These are phyloP conservation scores for Ophion costatus DNA, from an alignment of 2,888 invertebrate species.

Conservation along the genomic window DNA sequence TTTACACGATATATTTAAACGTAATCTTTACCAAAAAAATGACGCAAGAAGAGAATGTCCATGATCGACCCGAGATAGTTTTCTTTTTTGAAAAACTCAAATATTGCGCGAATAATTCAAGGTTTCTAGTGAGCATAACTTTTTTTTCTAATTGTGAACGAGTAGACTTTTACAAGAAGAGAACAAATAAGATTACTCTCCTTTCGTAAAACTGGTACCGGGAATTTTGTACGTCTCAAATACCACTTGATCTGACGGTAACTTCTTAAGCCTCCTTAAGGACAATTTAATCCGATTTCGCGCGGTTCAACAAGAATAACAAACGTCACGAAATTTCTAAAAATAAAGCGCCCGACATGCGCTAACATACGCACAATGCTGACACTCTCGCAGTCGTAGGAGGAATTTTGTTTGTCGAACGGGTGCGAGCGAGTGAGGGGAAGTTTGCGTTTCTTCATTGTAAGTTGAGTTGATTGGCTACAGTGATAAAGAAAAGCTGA, in stretches of 20 bases:
- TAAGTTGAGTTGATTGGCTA: neutral
- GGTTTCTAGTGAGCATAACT: neutral
- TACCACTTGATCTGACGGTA: neutral
- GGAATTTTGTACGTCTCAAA: neutral
- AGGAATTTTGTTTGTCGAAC: slow-evolving; percentile 20
- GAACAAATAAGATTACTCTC: neutral
- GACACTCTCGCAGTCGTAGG: neutral
- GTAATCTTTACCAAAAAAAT: too few relatives aligned
- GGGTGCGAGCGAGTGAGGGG: slow-evolving; percentile 5
- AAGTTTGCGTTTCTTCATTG: slow-evolving; percentile 12
- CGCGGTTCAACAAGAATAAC: slow-evolving; percentile 2
- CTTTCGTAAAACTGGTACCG: neutral
- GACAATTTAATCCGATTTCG: slow-evolving; percentile 13
- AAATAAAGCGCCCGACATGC: slow-evolving; percentile 23
- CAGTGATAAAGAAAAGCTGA: neutral
- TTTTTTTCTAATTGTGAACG: neutral
- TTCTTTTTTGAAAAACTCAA: neutral
- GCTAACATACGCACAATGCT: neutral
- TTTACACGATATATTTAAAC: too few relatives aligned
- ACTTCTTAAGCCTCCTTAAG: slow-evolving; percentile 1
- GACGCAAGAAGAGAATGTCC: too few relatives aligned
- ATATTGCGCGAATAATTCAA: neutral
- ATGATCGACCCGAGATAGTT: too few relatives aligned
- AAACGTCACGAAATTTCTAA: slow-evolving; percentile 18
- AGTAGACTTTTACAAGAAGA: neutral